Evolutionary conservation across 2,888 invertebrate species (phyloP), one percentile per base, ranked within the genome.

Genomic region (Eurytoma adleriae): DNA sequence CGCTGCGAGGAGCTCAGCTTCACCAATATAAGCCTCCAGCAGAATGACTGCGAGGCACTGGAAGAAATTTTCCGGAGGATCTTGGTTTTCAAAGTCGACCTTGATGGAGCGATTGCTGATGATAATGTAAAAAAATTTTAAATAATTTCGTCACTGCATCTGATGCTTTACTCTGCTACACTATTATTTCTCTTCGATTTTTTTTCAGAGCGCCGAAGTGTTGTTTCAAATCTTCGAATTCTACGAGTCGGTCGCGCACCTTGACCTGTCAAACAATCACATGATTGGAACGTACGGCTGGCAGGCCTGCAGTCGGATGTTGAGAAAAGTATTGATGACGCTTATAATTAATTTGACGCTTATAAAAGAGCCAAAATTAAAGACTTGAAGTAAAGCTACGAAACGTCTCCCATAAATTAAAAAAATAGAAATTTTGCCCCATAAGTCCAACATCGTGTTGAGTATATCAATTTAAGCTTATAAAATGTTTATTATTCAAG

Each of bases 191-290:
- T 24, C 14, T n/a, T n/a, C n/a, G n/a, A n/a, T 5, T 56, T 59
- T 20, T 30, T 68, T 81, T 71, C 84, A 90, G 88, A 88, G 88
- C 83, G 92, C 95, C 61, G 95, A 96, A 85, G 95, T 96, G 62
- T 90, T 98, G 74, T 97, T 96, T 90, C 97, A 98, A 90, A 97
- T 97, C 96, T 93, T 97, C 83, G 97, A 98, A 89, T 98, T 96
- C 90, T 98, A 98, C 90, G 97, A 97, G 89, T 96, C 97, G 64
- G 92, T 93, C 0, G 91, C 90, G 83, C 93, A 94, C 84, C 91
- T 98, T 82, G 95, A 95, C 89, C 94, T 98, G 83, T 94, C 95
- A 52, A 94, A 94, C 71, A 97, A 96, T 90, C 92, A 94, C 79
- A 93, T 93, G 85, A 95, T 97, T 90, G 95, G 95, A 76, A 92